Evolutionary conservation across 1,140 invertebrate genomes (phyloP).

Genomic region (Drosophila kohkoa): DNA sequence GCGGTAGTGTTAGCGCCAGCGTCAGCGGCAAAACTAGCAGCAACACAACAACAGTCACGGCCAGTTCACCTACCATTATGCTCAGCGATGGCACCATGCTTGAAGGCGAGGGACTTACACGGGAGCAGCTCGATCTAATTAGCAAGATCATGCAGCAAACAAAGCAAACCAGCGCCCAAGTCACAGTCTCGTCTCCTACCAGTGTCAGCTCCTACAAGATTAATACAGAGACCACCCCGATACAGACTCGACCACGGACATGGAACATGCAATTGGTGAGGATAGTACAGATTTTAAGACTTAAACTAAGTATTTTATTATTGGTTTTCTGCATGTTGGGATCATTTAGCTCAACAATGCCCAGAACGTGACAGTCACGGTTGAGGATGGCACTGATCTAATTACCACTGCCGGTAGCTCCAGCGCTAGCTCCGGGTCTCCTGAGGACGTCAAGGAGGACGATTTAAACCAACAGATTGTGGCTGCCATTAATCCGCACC

Average conservation of each 20-base stretch:
- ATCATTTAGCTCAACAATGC: conserved; percentile 64
- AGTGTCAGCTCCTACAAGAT: conserved; percentile 85
- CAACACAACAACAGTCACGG: conserved; percentile 35
- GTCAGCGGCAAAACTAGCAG: conserved; percentile 4
- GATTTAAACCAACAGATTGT: conserved; percentile 81
- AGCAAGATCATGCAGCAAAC: conserved; percentile 92
- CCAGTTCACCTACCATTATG: conserved; percentile 75
- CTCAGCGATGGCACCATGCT: conserved; percentile 86
- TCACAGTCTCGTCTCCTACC: conserved; percentile 82
- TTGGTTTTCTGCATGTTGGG: not conserved
- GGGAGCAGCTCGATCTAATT: conserved; percentile 91
- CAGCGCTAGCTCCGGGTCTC: conserved; percentile 42
- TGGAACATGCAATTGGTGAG: conserved; percentile 85
- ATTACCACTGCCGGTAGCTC: conserved; percentile 32
- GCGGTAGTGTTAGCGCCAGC: conserved; percentile 9
- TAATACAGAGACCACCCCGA: conserved; percentile 61
- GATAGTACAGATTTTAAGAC: not conserved
- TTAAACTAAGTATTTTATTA: not conserved
- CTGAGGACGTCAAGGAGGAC: conserved; percentile 78
- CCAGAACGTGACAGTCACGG: conserved; percentile 77
- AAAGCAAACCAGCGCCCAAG: conserved; percentile 85
- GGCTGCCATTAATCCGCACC: conserved; percentile 80
- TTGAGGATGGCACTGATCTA: conserved; percentile 78
- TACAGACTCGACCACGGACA: conserved; percentile 77
- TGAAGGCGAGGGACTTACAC: conserved; percentile 88